Percentiles rank a stretch among this genome's conserved stretches.
These are phyloP conservation scores for Peromyscus leucopus DNA, from an alignment of 2,113 vertebrate genomes.

Conservation along the genomic window DNA sequence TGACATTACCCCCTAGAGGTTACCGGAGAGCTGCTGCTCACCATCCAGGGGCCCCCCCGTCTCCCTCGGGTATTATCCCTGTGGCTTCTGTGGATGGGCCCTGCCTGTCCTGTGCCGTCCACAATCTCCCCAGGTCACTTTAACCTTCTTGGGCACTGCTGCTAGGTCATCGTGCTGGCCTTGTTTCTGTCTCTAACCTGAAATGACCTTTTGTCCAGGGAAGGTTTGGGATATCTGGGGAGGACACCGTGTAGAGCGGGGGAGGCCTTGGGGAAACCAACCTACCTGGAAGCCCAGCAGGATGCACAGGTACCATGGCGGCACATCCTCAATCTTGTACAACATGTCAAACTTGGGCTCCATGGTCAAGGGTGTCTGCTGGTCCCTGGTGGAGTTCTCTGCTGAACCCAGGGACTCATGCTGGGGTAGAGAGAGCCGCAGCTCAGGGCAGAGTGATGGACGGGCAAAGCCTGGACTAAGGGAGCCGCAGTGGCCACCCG, in stretches of 20 bases:
- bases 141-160: neutral
- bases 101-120: neutral
- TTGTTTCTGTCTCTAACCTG: constrained; percentile 58
- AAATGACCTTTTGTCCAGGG: neutral
- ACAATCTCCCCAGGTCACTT: neutral
- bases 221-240: neutral
- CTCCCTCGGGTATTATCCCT: neutral
- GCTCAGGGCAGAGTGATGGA: neutral
- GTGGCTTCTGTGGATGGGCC: neutral
- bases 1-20: neutral
- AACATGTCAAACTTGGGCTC: constrained; percentile 91
- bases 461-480: neutral
- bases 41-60: neutral
- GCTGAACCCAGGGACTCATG: constrained; percentile 5
- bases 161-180: neutral
- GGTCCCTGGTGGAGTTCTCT: constrained; percentile 10
- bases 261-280: neutral
- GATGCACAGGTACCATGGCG: constrained; percentile 97
- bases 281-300: constrained; percentile 97
- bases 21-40: neutral
- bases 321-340: constrained; percentile 96
- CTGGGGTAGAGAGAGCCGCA: constrained; percentile 34
- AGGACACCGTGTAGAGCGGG: neutral
- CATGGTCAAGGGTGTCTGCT: neutral
- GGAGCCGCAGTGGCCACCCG: neutral